These are phyloP conservation scores for Micronycteris hirsuta DNA, from an alignment of 2,113 vertebrate genomes.

Conservation along the genomic window DNA sequence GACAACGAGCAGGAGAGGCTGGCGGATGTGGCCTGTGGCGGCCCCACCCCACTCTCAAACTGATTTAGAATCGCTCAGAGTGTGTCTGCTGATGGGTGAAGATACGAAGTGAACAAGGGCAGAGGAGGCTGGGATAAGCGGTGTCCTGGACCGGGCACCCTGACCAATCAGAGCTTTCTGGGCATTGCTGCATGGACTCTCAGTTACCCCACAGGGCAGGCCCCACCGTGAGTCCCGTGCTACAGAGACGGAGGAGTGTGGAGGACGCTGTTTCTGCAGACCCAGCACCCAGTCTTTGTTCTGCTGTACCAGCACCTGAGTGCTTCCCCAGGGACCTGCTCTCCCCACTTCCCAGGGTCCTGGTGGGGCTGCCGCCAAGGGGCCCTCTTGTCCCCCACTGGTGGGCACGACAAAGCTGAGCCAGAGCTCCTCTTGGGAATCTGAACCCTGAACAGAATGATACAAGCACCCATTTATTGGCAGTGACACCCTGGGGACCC, in stretches of 20 bases:
- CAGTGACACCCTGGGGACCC: not conserved
- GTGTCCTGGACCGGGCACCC: not conserved
- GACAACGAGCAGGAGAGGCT: not conserved
- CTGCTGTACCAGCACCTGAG: not conserved
- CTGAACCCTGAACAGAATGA: not conserved
- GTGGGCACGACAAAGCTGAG: not conserved
- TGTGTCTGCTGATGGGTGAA: not conserved
- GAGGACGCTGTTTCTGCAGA: not conserved
- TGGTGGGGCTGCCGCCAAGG: not conserved
- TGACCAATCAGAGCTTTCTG: fast-evolving
- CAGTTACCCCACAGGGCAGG: not conserved
- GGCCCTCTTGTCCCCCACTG: too few relatives aligned
- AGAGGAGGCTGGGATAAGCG: not conserved
- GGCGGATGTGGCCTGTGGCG: not conserved
- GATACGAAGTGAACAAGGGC: not conserved
- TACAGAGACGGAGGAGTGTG: not conserved
- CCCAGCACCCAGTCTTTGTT: not conserved
- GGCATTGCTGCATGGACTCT: fast-evolving
- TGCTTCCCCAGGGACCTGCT: not conserved
- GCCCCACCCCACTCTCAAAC: not conserved
- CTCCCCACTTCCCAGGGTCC: not conserved
- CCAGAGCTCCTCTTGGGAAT: not conserved
- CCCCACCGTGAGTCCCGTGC: not conserved
- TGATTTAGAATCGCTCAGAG: not conserved
- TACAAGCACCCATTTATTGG: not conserved